Conservation (phyloP, 2,888 invertebrate species). For the Phyto melanocephala region DNA sequence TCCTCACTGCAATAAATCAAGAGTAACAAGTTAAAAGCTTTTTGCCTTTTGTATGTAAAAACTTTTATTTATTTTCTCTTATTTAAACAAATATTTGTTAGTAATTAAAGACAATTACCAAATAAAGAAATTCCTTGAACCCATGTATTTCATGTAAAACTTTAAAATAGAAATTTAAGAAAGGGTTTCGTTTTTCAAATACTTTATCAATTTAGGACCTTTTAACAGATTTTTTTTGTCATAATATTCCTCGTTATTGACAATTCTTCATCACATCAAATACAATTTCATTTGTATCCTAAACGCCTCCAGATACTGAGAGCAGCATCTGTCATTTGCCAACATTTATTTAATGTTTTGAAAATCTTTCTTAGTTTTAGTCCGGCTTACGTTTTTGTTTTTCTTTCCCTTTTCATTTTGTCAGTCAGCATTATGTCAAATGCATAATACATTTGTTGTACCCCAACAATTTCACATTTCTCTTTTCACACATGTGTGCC, state of each 20-base stretch:
- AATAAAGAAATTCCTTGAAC: too few relatives aligned
- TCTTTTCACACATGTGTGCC: too few relatives aligned
- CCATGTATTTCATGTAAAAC: too few relatives aligned
- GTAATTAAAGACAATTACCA: too few relatives aligned
- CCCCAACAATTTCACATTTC: not conserved
- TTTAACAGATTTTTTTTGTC: not conserved
- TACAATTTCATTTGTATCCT: not conserved
- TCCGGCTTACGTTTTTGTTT: not conserved
- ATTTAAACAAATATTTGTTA: too few relatives aligned
- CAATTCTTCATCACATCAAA: not conserved
- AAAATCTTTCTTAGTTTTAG: not conserved
- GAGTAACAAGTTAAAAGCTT: too few relatives aligned
- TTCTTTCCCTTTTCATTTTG: not conserved
- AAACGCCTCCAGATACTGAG: not conserved
- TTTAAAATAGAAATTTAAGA: too few relatives aligned
- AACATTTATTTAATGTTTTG: not conserved
- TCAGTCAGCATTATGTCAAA: conserved; percentile 19
- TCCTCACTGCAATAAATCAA: too few relatives aligned
- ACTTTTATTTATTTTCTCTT: too few relatives aligned
- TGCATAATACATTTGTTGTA: conserved; percentile 11
- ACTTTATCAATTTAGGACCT: too few relatives aligned
- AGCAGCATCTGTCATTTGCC: not conserved
- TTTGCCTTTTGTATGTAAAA: too few relatives aligned
- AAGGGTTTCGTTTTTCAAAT: too few relatives aligned
- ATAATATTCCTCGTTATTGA: not conserved